Conservation (phyloP, 2,888 invertebrate genomes). For the Saturnia pavonia region DNA sequence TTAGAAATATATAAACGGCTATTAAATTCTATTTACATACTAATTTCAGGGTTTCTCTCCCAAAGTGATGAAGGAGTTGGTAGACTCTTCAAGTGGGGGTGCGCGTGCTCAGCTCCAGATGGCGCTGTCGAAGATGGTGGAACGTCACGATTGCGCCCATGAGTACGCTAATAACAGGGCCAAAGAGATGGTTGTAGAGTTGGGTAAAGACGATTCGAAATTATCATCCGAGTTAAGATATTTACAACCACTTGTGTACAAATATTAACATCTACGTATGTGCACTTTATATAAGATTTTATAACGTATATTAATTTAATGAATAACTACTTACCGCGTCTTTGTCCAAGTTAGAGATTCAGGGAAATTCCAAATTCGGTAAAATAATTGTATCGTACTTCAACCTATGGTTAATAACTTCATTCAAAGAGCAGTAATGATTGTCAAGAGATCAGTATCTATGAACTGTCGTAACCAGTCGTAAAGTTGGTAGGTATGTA, state of each 20-base stretch:
- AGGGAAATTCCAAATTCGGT: too few species aligned
- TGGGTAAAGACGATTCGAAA: slow-evolving; percentile 80
- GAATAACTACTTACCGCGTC: not conserved
- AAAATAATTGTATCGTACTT: too few species aligned
- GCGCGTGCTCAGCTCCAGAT: slow-evolving; percentile 81
- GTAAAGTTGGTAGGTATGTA: not conserved
- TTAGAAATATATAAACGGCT: not conserved
- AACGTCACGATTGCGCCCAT: slow-evolving; percentile 81
- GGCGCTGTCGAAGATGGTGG: slow-evolving; percentile 81
- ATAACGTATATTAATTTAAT: not conserved
- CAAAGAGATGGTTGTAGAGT: slow-evolving; percentile 76
- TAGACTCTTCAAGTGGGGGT: slow-evolving; percentile 80
- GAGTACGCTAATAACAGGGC: slow-evolving; percentile 82
- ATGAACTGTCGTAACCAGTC: too few species aligned
- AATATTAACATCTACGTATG: slow-evolving; percentile 38
- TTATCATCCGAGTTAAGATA: slow-evolving; percentile 82
- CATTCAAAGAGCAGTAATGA: too few species aligned
- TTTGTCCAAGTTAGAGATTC: not conserved
- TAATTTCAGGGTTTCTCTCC: slow-evolving; percentile 82
- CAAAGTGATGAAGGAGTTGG: slow-evolving; percentile 77
- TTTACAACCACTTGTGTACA: slow-evolving; percentile 79
- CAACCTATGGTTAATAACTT: too few species aligned
- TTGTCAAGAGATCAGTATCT: too few species aligned
- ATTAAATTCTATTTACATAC: not conserved
- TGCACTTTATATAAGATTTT: not conserved